Evolutionary conservation across 2,888 invertebrate species (phyloP).

Genomic region (Ornithoptera priamus): DNA sequence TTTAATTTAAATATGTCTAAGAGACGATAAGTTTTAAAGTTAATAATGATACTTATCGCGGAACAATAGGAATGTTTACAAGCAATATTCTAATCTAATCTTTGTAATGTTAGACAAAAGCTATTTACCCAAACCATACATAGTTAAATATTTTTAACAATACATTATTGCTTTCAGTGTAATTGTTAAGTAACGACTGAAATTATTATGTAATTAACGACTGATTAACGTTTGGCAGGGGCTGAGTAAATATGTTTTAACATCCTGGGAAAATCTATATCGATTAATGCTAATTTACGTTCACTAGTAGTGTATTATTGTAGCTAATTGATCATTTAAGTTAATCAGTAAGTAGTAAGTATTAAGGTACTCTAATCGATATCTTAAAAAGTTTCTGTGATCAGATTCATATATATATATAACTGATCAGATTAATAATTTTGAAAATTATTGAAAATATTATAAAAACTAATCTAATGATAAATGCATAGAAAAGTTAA

Average conservation of each 20-base stretch:
- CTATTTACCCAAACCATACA: background rate
- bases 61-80: background rate
- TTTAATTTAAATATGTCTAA: background rate
- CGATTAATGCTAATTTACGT: background rate
- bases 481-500: no score
- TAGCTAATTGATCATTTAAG: background rate
- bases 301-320: background rate
- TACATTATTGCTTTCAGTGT: constrained; percentile 5
- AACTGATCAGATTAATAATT: no score
- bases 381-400: no score
- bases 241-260: constrained; percentile 2
- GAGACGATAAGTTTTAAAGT: background rate
- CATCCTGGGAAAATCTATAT: background rate
- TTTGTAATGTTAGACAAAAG: constrained; percentile 17
- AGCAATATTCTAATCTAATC: constrained; percentile 8
- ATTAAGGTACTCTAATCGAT: background rate
- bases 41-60: background rate
- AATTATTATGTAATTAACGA: constrained; percentile 3
- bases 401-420: no score
- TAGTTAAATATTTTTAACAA: background rate
- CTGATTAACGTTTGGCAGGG: background rate
- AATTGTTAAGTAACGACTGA: constrained; percentile 5
- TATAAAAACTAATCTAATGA: no score
- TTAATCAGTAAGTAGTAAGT: background rate
- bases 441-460: no score